A percentile compares a stretch with the other conserved stretches of the same genome.
Evolutionary conservation across 1,140 invertebrate species (phyloP).

Genomic region (Camponotus pennsylvanicus): DNA sequence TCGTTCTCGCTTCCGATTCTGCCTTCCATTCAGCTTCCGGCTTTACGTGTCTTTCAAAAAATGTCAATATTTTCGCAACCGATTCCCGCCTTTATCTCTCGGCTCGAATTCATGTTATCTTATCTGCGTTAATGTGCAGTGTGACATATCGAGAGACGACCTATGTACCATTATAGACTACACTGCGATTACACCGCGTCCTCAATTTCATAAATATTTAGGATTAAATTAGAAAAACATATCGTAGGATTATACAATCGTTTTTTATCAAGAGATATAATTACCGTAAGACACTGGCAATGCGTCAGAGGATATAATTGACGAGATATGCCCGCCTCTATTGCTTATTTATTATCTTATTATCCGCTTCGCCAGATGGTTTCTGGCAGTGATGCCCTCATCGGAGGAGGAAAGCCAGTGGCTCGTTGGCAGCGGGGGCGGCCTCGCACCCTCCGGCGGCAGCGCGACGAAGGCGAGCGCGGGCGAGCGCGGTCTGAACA

Average conservation of each 20-base stretch:
- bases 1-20: not conserved
- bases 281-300: constrained; percentile 15
- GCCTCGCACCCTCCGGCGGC: constrained; percentile 73
- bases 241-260: not conserved
- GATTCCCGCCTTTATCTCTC: constrained; percentile 11
- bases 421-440: constrained; percentile 82
- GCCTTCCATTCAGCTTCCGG: constrained; percentile 31
- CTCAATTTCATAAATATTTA: not conserved
- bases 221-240: not conserved
- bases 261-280: not conserved
- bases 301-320: constrained; percentile 13
- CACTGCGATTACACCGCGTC: not conserved
- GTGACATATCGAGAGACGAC: not conserved
- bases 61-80: constrained; percentile 32
- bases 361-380: constrained; percentile 75
- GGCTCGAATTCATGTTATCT: constrained; percentile 32
- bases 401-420: constrained; percentile 84
- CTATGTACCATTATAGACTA: not conserved
- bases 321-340: not conserved
- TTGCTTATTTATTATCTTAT: not conserved
- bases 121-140: constrained; percentile 7
- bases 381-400: constrained; percentile 83
- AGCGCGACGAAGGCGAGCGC: constrained; percentile 62
- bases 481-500: constrained; percentile 67
- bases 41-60: not conserved